phyloP scores from a whole-genome alignment of 2,797 vertebrate species.

The Novumbra hubbsi region DNA sequence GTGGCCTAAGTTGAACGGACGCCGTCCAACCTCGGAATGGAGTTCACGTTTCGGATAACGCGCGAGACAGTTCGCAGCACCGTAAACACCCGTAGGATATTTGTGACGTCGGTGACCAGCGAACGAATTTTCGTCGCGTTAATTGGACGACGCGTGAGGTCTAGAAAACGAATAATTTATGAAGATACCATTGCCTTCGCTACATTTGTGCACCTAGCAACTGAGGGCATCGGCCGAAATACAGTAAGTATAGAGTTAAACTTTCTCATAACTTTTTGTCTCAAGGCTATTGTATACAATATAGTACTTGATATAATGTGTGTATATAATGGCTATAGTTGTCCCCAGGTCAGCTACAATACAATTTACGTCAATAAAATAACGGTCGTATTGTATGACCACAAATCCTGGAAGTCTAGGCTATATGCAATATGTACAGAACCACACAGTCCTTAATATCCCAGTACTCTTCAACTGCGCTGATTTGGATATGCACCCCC shows the following conservation, averaged over 20 bases:
- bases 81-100: neutral
- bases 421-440: neutral
- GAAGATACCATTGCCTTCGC: neutral
- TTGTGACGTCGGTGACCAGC: neutral
- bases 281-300: neutral
- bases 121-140: neutral
- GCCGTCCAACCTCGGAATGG: neutral
- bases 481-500: neutral
- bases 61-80: neutral
- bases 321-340: neutral
- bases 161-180: neutral
- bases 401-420: neutral
- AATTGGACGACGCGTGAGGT: conserved; percentile 7
- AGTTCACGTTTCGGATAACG: neutral
- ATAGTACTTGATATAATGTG: neutral
- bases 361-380: neutral
- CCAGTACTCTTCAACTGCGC: neutral
- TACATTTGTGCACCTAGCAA: neutral
- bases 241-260: conserved; percentile 4
- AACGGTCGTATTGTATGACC: neutral
- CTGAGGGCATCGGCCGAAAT: neutral
- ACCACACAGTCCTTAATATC: neutral
- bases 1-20: no score
- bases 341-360: neutral
- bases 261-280: neutral